A percentile compares a stretch with the other conserved stretches of the same genome.
These are phyloP conservation scores for Stenodera caucasica DNA, from an alignment of 2,888 invertebrate species.

Conservation along the genomic window DNA sequence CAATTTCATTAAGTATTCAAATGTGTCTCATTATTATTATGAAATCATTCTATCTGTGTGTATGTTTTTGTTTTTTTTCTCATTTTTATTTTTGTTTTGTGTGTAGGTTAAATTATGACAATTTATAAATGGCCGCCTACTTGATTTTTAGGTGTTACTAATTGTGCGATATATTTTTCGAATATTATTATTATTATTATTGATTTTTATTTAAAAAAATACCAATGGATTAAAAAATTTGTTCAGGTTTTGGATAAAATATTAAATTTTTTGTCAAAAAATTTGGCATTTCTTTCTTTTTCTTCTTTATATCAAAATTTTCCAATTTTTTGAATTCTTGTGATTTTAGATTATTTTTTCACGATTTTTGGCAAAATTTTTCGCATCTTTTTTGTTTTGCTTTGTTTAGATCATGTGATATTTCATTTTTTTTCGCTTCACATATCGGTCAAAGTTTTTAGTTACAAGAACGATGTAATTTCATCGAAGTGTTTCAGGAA, in stretches of 20 bases:
- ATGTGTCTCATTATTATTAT: not conserved
- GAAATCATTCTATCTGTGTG: not conserved
- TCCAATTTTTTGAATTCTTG: no score
- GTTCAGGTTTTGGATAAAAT: no score
- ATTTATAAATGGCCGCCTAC: not conserved
- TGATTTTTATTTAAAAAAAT: no score
- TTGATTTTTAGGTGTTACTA: not conserved
- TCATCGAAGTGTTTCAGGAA: conserved; percentile 1
- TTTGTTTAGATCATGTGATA: not conserved
- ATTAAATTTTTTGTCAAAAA: no score
- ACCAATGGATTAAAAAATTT: no score
- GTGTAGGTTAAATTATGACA: conserved; percentile 1
- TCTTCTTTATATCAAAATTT: no score
- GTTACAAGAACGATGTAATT: conserved; percentile 6
- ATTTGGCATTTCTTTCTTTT: no score
- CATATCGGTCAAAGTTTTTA: not conserved
- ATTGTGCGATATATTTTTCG: not conserved
- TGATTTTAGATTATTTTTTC: no score
- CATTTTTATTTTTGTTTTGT: not conserved
- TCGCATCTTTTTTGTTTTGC: not conserved
- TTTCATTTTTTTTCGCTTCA: not conserved
- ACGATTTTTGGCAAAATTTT: no score
- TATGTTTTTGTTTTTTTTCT: not conserved
- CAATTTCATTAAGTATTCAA: not conserved
- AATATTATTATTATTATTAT: no score